Conservation (phyloP, 2,888 invertebrate genomes). For the Coenonympha arcania region DNA sequence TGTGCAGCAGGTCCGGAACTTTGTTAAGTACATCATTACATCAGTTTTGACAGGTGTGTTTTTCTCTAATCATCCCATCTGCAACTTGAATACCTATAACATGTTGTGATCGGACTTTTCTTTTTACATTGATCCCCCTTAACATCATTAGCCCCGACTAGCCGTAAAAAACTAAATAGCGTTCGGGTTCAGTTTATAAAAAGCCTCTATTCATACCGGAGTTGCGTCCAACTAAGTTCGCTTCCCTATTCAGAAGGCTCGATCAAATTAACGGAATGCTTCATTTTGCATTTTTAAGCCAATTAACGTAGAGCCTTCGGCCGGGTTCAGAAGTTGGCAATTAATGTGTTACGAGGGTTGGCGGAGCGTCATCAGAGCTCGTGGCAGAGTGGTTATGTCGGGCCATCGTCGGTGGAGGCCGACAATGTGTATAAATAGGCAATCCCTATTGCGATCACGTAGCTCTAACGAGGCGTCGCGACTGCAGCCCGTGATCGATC, state of each 20-base stretch:
- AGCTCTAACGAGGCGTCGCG: conserved; percentile 66
- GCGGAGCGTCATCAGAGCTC: conserved; percentile 37
- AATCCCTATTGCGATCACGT: conserved; percentile 70
- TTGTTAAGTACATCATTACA: too few species aligned
- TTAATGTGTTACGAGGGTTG: conserved; percentile 21
- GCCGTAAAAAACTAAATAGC: conserved; percentile 27
- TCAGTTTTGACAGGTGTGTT: too few species aligned
- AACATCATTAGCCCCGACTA: conserved; percentile 34
- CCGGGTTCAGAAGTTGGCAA: conserved; percentile 22
- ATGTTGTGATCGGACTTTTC: neutral
- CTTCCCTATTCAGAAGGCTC: conserved; percentile 44
- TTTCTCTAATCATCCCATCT: too few species aligned
- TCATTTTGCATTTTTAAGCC: conserved; percentile 45
- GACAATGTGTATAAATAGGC: conserved; percentile 70
- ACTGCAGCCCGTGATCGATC: conserved; percentile 54
- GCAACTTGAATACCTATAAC: neutral
- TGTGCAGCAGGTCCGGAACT: too few species aligned
- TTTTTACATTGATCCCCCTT: conserved; percentile 11
- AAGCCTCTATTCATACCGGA: conserved; percentile 56
- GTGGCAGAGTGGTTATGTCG: conserved; percentile 38
- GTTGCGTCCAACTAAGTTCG: conserved; percentile 56
- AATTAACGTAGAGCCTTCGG: conserved; percentile 32
- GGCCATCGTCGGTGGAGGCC: conserved; percentile 42
- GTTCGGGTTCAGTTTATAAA: conserved; percentile 43
- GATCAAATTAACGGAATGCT: conserved; percentile 52